Base-by-base conservation (phyloP, 2,888 invertebrate species). In the Didymodactylos carnosus region DNA sequence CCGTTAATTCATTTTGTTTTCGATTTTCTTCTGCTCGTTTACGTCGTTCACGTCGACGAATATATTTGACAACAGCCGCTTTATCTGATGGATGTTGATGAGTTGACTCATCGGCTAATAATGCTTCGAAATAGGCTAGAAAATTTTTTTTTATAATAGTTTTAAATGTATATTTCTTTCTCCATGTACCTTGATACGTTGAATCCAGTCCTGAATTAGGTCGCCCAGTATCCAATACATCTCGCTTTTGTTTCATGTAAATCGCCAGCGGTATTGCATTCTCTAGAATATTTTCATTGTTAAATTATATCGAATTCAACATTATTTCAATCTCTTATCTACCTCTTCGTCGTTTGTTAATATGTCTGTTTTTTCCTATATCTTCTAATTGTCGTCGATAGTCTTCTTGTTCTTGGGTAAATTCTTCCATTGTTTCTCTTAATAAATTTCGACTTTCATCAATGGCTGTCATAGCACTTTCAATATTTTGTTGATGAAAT, bases 371-470 rank as follows among this genome's bases (percentile, higher is more conserved):
- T 46, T 71, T 74, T 3, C 25, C 29, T 39, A 74, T n/a, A 14
- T 74, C 71, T 53, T 74, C 71, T 3, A 62, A 35, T 62, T 62
- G 35, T 62, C n/a, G 14, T 69, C 71, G 51, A 27, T 41, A 71
- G 19, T 74, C 39, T 25, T 71, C 71, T 40, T 74, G 74, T 35
- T 74, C 74, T 35, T 39, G 43, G 27, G 41, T 35, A n/a, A 74
- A 53, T 71, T 74, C 74, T 16, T 71, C 62, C 29, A 62, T 43
- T n/a, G 74, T 62, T 35, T 39, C 71, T 62, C 71, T 71, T 13
- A 74, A 53, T 25, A 71, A 53, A 53, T 62, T 41, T 14, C 74
- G 71, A 69, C 74, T 74, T 43, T 74, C 74, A 46, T 74, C 74
- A 2, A 74, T 16, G n/a, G 39, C 29, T 41, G 41, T 46, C 14